These are phyloP conservation scores for Hyles vespertilio DNA, from an alignment of 1,140 invertebrate genomes.

Conservation along the genomic window DNA sequence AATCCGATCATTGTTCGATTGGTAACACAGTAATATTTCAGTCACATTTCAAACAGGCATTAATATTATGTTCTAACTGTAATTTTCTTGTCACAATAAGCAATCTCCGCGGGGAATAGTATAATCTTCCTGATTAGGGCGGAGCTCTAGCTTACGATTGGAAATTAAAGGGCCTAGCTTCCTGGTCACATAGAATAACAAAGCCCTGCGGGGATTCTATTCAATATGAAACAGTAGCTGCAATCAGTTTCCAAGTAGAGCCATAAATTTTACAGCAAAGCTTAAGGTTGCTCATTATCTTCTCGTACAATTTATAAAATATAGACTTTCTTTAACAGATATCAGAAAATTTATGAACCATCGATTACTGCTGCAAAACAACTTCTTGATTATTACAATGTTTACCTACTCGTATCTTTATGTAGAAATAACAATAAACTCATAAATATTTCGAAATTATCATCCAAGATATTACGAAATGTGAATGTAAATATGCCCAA, in stretches of 20 bases:
- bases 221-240: slow-evolving; percentile 33
- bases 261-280: slow-evolving; percentile 2
- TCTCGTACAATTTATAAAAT: no score
- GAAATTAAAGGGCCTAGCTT: slow-evolving; percentile 25
- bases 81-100: no score
- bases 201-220: slow-evolving; percentile 22
- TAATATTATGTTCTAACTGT: no score
- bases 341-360: no score
- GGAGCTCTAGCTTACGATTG: slow-evolving; percentile 34
- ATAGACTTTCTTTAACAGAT: no score
- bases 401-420: slow-evolving; percentile 19
- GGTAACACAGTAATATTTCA: no score
- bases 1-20: no score
- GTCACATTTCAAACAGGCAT: no score
- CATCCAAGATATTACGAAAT: slow-evolving; percentile 32
- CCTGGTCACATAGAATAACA: slow-evolving; percentile 17
- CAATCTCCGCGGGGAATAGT: no score
- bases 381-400: no score
- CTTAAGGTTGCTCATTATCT: no score
- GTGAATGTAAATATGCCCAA: slow-evolving; percentile 45
- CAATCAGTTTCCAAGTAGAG: slow-evolving; percentile 22
- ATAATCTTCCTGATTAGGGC: slow-evolving; percentile 24
- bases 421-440: slow-evolving; percentile 34
- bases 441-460: slow-evolving; percentile 16
- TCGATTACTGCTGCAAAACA: no score